These are phyloP conservation scores for Sebastes minor DNA, from an alignment of 2,797 vertebrate species.

Conservation along the genomic window DNA sequence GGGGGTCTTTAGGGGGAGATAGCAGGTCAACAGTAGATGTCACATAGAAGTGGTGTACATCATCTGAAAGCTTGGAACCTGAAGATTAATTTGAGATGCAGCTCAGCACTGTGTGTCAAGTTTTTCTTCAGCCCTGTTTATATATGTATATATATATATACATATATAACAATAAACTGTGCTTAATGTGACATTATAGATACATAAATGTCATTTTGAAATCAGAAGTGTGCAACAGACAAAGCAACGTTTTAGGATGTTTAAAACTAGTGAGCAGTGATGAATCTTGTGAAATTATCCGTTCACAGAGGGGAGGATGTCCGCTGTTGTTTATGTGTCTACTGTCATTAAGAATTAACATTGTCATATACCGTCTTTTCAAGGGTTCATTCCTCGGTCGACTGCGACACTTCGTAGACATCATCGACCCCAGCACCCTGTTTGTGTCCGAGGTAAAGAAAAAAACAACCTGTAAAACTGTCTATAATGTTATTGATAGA, in stretches of 20 bases:
- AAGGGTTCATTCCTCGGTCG: constrained; percentile 91
- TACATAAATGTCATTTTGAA: neutral
- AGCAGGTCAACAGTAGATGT: too few relatives aligned
- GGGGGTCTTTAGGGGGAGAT: too few relatives aligned
- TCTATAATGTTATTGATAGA: neutral
- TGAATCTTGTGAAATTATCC: neutral
- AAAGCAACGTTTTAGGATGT: neutral
- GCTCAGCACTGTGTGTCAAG: too few relatives aligned
- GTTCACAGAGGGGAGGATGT: neutral
- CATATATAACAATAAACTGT: neutral
- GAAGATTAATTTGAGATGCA: too few relatives aligned
- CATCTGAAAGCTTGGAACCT: too few relatives aligned
- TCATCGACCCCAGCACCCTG: constrained; percentile 93
- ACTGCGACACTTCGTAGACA: constrained; percentile 92
- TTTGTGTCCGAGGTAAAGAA: constrained; percentile 91
- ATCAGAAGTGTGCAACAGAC: neutral
- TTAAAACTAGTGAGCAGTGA: neutral
- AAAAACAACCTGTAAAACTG: constrained; percentile 30
- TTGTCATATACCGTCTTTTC: constrained; percentile 23
- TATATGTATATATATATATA: neutral
- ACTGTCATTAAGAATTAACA: constrained; percentile 1
- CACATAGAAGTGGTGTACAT: too few relatives aligned
- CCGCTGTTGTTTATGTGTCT: neutral
- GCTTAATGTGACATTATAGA: neutral
- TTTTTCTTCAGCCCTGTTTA: neutral